These are phyloP conservation scores for Brevimyrus niger DNA, from an alignment of 2,113 vertebrate species.

Conservation along the genomic window DNA sequence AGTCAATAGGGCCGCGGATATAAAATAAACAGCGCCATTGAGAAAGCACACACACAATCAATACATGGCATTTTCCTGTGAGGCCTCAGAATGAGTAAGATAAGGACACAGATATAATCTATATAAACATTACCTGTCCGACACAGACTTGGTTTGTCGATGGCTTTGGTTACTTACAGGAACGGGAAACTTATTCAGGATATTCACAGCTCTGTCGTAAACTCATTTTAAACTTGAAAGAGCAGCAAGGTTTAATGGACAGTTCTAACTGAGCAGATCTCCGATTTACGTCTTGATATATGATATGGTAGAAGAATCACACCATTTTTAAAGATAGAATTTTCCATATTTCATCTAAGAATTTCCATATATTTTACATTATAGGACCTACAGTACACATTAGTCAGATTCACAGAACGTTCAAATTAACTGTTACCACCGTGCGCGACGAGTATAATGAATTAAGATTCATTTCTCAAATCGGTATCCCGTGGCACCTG, in stretches of 20 bases:
- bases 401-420: background rate
- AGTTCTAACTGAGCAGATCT: background rate
- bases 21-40: background rate
- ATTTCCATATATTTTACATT: background rate
- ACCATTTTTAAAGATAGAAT: background rate
- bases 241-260: background rate
- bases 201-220: background rate
- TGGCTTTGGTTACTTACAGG: background rate
- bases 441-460: background rate
- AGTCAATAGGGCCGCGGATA: background rate
- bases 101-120: background rate
- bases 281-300: background rate
- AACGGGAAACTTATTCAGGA: background rate
- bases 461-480: background rate
- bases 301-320: background rate
- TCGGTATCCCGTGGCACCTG: background rate
- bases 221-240: background rate
- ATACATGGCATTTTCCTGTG: background rate
- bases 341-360: background rate
- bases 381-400: background rate
- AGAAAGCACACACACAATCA: background rate
- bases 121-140: background rate
- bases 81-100: background rate
- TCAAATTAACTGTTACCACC: background rate
- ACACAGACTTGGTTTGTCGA: background rate